Conservation (phyloP, 37 sponge, comb jelly and placozoan genomes). For the Halichondria panicea region DNA sequence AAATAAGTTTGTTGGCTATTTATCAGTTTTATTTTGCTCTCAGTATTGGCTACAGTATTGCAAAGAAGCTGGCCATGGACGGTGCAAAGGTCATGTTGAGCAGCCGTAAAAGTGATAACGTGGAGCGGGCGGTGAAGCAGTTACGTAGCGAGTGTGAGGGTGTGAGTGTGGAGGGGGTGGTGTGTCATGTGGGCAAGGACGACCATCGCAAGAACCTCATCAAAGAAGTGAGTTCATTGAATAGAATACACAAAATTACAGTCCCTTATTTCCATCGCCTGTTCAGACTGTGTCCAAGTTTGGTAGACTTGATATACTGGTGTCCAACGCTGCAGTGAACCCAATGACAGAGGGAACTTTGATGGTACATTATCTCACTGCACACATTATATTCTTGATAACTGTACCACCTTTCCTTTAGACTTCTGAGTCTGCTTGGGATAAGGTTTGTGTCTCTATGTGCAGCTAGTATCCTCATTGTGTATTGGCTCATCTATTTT, state of each 20-base stretch:
- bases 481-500: not conserved
- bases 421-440: slow-evolving; percentile 69
- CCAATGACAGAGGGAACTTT: slow-evolving; percentile 81
- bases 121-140: slow-evolving; percentile 63
- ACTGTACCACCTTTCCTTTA: slow-evolving; percentile 1
- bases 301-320: slow-evolving; percentile 93
- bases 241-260: no score
- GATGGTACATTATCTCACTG: slow-evolving; percentile 30
- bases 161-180: slow-evolving; percentile 71
- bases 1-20: no score
- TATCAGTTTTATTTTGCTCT: no score
- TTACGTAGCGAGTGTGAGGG: slow-evolving; percentile 59
- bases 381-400: not conserved
- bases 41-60: slow-evolving; percentile 94
- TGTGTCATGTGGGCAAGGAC: slow-evolving; percentile 94
- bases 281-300: slow-evolving; percentile 75
- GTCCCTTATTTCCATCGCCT: no score
- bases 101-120: slow-evolving; percentile 88
- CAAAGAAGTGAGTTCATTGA: slow-evolving; percentile 59
- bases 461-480: no score
- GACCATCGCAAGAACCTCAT: slow-evolving; percentile 83
- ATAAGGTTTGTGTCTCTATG: slow-evolving; percentile 83
- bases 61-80: slow-evolving; percentile 76
- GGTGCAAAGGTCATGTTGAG: slow-evolving; percentile 95
- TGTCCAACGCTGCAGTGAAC: slow-evolving; percentile 96